Evolutionary conservation across 2,888 invertebrate species (phyloP), one percentile per base, ranked within the genome.

Genomic region (Drosophila tanythrix): DNA sequence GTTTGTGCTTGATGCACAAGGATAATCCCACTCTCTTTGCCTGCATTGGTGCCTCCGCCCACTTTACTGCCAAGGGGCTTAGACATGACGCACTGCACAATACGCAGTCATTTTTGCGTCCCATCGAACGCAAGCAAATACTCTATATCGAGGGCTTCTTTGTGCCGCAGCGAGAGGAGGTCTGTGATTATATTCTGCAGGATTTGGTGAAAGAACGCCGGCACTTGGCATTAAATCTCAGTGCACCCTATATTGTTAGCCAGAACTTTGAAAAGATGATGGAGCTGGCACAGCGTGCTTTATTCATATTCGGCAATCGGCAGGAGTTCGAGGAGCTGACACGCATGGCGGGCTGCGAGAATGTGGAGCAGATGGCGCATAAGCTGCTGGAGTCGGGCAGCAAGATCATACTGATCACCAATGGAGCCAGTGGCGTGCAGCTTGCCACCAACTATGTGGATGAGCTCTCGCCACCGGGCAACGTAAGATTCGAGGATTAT

Each of bases 81-180:
- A 88, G 82, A 76, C 74, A 73, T 1, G 69, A 70, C 8, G 87
- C 89, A 63, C 40, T 70, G 25, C 69, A 76, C 29, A 81, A 84
- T 6, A 82, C 82, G 1, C 60, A 78, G 27, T 75, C 43, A 6
- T 89, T 91, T 15, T 53, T 92, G 31, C 86, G 92, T n/a, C 91
- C 90, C 52, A 76, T 89, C 15, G 90, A 91, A 48, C 92, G 91
- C 38, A 90, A 90, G 33, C 92, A 93, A 78, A 90, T 93, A 13
- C 85, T 94, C 38, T 95, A 95, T 76, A 92, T 95, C 61, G 95
- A 95, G 91, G 95, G 94, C 7, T 95, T 94, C 89, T 95, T 95
- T 87, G 87, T 95, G 52, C 94, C 94, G 0, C 92, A 94, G 31
- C 93, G 94, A 31, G 89, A 91, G 38, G 92, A 93, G 31, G 92